Evolutionary conservation across 2,113 vertebrate genomes (phyloP).

Genomic region (Electrona antarctica): DNA sequence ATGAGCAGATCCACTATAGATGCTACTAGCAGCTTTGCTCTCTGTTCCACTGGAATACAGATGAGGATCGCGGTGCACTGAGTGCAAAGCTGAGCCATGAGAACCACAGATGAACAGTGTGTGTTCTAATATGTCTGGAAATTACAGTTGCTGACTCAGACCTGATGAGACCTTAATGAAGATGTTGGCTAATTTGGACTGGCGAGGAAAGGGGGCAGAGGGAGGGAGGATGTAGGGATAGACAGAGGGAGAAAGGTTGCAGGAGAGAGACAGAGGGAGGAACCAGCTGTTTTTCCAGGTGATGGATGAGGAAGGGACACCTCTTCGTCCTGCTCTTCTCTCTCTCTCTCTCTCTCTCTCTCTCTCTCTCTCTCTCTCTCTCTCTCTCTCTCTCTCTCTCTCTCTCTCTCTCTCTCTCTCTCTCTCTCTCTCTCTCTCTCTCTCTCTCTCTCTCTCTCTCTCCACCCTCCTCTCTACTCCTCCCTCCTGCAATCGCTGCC

Average conservation of each 20-base stretch:
- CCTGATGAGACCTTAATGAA: slow-evolving; percentile 48
- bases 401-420: too few relatives aligned
- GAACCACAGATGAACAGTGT: slow-evolving; percentile 24
- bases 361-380: too few relatives aligned
- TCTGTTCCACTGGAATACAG: neutral
- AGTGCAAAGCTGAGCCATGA: slow-evolving; percentile 8
- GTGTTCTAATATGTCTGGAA: slow-evolving; percentile 20
- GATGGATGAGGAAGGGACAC: slow-evolving; percentile 43
- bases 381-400: too few relatives aligned
- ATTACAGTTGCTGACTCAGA: slow-evolving; percentile 44
- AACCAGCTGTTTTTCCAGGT: slow-evolving; percentile 57
- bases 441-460: too few relatives aligned
- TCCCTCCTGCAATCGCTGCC: neutral
- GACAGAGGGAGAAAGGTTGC: slow-evolving; percentile 1
- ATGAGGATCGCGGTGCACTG: neutral
- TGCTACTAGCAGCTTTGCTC: neutral
- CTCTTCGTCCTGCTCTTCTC: slow-evolving; percentile 10
- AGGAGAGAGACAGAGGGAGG: slow-evolving; percentile 18
- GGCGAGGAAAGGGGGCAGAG: slow-evolving; percentile 1
- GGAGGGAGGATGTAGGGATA: neutral
- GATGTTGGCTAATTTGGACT: slow-evolving; percentile 33
- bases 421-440: too few relatives aligned
- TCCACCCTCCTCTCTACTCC: too few relatives aligned
- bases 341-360: too few relatives aligned
- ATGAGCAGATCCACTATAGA: too few relatives aligned